Conservation (phyloP, 1,140 invertebrate species). For the Tenebrio molitor region DNA sequence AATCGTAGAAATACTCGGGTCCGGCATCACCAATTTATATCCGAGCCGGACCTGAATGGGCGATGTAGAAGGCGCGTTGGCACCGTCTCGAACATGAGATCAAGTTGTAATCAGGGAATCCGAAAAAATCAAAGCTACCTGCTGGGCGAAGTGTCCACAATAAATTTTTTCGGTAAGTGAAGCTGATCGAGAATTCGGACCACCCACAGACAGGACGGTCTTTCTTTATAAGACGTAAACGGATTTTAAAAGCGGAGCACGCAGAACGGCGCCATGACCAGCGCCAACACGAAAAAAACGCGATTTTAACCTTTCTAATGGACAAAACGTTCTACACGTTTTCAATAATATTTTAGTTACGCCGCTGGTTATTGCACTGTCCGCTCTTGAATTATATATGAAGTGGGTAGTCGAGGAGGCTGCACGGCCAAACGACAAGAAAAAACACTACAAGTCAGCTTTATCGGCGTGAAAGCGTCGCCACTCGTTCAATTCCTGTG, state of each 20-base stretch:
- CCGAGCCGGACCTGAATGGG: too few species aligned
- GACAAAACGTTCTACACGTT: background rate
- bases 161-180: constrained; percentile 38
- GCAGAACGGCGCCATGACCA: constrained; percentile 24
- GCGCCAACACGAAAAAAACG: constrained; percentile 24
- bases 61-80: too few species aligned
- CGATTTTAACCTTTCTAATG: background rate
- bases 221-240: constrained; percentile 6
- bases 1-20: constrained; percentile 23
- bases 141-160: constrained; percentile 32
- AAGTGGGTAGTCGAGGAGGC: background rate
- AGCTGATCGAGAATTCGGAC: constrained; percentile 32
- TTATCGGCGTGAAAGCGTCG: constrained; percentile 9
- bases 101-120: constrained; percentile 33
- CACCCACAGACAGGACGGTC: constrained; percentile 4
- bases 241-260: constrained; percentile 15
- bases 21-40: constrained; percentile 4
- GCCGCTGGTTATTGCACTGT: too few species aligned
- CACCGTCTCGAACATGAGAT: constrained; percentile 21
- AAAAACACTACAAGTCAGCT: background rate
- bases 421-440: background rate
- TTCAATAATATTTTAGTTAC: constrained; percentile 8
- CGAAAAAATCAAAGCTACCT: constrained; percentile 36
- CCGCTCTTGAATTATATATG: background rate
- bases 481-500: background rate